Base-by-base conservation (phyloP, 2,113 vertebrate species). In the Silurus glanis region DNA sequence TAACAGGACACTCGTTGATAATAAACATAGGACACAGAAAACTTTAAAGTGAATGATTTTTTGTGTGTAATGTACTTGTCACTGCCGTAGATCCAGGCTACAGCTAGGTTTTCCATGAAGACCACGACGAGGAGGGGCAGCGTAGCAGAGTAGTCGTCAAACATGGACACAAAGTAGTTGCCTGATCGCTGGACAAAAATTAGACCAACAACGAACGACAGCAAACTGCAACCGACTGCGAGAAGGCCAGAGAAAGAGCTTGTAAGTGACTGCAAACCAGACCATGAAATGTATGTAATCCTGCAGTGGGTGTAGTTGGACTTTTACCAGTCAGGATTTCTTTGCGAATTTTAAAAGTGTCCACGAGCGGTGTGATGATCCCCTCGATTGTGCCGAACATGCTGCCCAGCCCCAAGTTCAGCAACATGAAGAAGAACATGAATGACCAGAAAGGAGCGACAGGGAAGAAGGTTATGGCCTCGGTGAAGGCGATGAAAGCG, bases 331-430 rank as follows among this genome's bases (percentile, higher is more conserved):
- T 97, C n/a, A 98, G 95, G 88, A 97, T 93, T 92, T 99, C 98
- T 91, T 99, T 99, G 87, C 96, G 96, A 89, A 98, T 92, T 96
- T 98, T 99, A 92, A 98, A 98, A 1, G 97, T 97, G 90, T 99
- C 98, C 23, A 98, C 96, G 53, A 98, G 91, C 2, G 98, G 98
- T 0, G 98, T 98, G 87, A 97, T 96, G 89, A 99, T 99, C 16
- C 98, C 98, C 95, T 99, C 97, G 59, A 99, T 98, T 85, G 96
- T 98, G 87, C 98, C 97, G 88, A 99, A 99, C 98, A 99, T 99
- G 92, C 98, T 99, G 87, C 98, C 98, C 51, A 99, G 96, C 19
- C 98, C 98, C 59, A 99, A 88, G 91, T 99, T 99, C 21, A 99
- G 93, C 90, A 99, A 89, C 98, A 99, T 99, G 86, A 99, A 96